Evolutionary conservation across 92 coral and sea anemone species (phyloP), one percentile per base, ranked within the genome.

Genomic region (Montipora capitata): DNA sequence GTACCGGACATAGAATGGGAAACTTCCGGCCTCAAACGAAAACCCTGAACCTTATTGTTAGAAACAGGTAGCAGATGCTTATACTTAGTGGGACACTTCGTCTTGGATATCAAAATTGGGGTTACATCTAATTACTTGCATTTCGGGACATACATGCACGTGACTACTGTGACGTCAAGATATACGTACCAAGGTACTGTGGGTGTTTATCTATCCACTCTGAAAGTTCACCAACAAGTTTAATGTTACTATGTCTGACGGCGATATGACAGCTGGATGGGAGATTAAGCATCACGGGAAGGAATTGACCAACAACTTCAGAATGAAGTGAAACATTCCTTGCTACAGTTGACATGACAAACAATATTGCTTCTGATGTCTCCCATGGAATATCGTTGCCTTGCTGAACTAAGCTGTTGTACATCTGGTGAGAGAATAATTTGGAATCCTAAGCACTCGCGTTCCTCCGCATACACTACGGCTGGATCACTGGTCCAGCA

Each of bases 321-420:
- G 91, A 62, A 18, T 96, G 93, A 39, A 83, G 80, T 56, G 95
- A 35, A 42, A 98, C 92, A 84, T 97, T 93, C 71, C 96, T 72
- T 40, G 99, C 97, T 27, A 98, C 88, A 51, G 98, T 96, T 80
- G 99, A 93, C 99, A 98, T 96, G 74, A 98, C 93, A 91, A 98
- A 98, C 70, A 98, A 91, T 59, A 92, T 85, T 17, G 99, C 96
- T 59, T 97, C 99, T 18, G 98, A 69, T 40, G 92, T 81, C 74
- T 92, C 92, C 99, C 99, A 97, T 11, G 96, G 88, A 39, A 88
- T 85, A 18, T 87, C 87, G 76, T 89, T 90, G n/a, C 90, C 87
- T 67, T 94, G 96, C 27, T 85, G 93, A 45, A 91, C 92, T n/a
- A 97, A 71, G 57, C 88, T 88, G 12, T 90, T 91, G 88, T 95